phyloP scores from a whole-genome alignment of 2,888 invertebrate genomes.

The Trichopoda pennipes region DNA sequence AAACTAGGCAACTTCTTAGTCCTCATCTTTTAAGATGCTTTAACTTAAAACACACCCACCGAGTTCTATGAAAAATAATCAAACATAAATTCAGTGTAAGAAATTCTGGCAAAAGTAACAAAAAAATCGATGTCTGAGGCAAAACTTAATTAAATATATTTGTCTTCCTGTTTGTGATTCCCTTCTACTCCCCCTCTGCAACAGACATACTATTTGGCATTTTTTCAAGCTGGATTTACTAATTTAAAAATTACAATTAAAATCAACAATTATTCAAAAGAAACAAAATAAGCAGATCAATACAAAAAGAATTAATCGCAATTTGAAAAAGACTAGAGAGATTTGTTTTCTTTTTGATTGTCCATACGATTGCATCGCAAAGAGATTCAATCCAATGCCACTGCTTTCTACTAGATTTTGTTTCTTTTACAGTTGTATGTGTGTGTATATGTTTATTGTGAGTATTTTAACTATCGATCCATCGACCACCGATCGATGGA shows the following conservation, averaged over 20 bases:
- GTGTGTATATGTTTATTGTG: neutral
- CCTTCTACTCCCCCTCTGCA: neutral
- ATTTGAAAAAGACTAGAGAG: constrained; percentile 32
- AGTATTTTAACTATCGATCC: constrained; percentile 29
- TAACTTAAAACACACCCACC: constrained; percentile 59
- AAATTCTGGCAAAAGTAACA: constrained; percentile 38
- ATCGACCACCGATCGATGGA: constrained; percentile 33
- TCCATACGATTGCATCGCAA: constrained; percentile 36
- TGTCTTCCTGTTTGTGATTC: constrained; percentile 54
- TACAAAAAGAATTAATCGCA: constrained; percentile 17
- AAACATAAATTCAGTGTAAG: constrained; percentile 52
- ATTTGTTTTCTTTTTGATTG: constrained; percentile 55
- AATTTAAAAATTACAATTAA: constrained; percentile 65
- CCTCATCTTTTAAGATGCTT: neutral
- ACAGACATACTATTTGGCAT: neutral
- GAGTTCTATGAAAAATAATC: constrained; percentile 65
- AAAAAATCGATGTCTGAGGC: constrained; percentile 55
- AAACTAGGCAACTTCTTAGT: constrained; percentile 2
- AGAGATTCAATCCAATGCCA: constrained; percentile 19
- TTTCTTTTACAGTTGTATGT: neutral
- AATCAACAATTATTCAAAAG: constrained; percentile 38
- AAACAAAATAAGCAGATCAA: constrained; percentile 7
- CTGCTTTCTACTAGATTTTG: constrained; percentile 18
- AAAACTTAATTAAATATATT: constrained; percentile 64
- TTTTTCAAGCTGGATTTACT: neutral